Base-by-base conservation (phyloP, 2,888 invertebrate genomes). In the Dioctria linearis region DNA sequence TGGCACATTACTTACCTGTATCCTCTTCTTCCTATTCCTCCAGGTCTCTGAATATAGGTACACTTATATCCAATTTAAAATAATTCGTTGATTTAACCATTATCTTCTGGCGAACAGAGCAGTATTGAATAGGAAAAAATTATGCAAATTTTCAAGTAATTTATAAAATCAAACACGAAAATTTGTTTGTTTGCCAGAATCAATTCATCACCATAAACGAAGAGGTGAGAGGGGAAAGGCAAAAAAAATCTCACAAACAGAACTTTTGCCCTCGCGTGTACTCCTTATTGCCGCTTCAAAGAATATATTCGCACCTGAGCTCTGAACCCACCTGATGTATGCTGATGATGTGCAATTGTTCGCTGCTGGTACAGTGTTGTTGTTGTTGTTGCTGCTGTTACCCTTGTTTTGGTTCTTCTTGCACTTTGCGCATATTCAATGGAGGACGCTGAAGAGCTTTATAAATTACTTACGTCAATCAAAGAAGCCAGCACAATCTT, bases 391-490 rank as follows among this genome's bases (percentile, higher is more conserved):
- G 40, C 75, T 42, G 57, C 75, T 57, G 75, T 59, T 75, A 75
- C 75, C 75, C 75, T 75, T 75, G 75, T 51, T 65, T 65, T 49
- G 51, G 51, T 8, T 65, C 37, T 39, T 78, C 40, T 43, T 65
- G 63, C 54, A 66, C 42, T 66, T n/a, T 54, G 40, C 39, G 49
- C n/a, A 49, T 13, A 66, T 54, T 42, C 66, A 78, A 66, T 51
- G 65, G 67, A 79, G 63, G 43, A 69, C 71, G 46, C 75, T 79
- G 80, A 80, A 80, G 80, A 79, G 61, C 78, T 80, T 79, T 81
- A 80, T 82, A 82, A 82, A 82, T 82, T 82, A 80, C 80, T 82
- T 79, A 82, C 80, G 82, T 81, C 82, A 82, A 82, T 82, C 82
- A 82, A 61, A 39, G n/a, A 43, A 39, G 46, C 63, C 51, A 39